These are phyloP conservation scores for Harpagifer antarcticus DNA, from an alignment of 2,797 vertebrate genomes.

Conservation along the genomic window DNA sequence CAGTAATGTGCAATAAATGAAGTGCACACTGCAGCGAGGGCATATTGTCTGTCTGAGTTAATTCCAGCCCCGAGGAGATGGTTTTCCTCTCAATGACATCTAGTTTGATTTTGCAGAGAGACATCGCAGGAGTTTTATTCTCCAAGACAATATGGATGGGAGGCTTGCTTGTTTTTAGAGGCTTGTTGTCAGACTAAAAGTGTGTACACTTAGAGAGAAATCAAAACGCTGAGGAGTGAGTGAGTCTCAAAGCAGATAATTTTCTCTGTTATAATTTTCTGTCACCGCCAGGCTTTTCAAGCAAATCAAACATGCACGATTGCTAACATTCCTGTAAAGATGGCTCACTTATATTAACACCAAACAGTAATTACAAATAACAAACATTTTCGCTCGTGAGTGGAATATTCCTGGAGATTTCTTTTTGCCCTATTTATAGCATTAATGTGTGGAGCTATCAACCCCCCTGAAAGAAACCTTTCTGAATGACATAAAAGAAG, in stretches of 20 bases:
- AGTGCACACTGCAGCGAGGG: slow-evolving; percentile 46
- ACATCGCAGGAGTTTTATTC: slow-evolving; percentile 42
- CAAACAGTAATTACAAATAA: slow-evolving; percentile 39
- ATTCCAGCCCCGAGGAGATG: slow-evolving; percentile 63
- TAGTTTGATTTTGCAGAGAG: slow-evolving; percentile 54
- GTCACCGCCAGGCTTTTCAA: slow-evolving; percentile 10
- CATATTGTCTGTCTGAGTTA: slow-evolving; percentile 68
- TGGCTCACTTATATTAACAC: slow-evolving; percentile 11
- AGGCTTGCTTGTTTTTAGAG: slow-evolving; percentile 35
- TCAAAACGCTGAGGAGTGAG: slow-evolving; percentile 27
- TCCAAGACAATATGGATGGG: slow-evolving; percentile 43
- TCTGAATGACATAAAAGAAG: slow-evolving; percentile 55
- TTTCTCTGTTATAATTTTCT: slow-evolving; percentile 8
- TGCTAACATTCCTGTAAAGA: slow-evolving; percentile 21
- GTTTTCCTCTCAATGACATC: slow-evolving; percentile 71
- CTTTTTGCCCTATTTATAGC: slow-evolving; percentile 66
- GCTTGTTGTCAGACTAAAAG: slow-evolving; percentile 19
- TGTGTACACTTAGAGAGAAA: slow-evolving; percentile 30
- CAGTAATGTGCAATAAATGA: slow-evolving; percentile 63
- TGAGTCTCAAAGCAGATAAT: slow-evolving; percentile 6
- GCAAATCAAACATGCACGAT: slow-evolving; percentile 22
- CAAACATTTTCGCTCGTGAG: slow-evolving; percentile 13
- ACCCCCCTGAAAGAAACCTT: slow-evolving; percentile 46
- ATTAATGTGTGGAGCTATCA: slow-evolving; percentile 53
- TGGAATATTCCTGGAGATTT: slow-evolving; percentile 66